phyloP scores from a whole-genome alignment of 2,888 invertebrate species.

The Eupithecia exiguata region DNA sequence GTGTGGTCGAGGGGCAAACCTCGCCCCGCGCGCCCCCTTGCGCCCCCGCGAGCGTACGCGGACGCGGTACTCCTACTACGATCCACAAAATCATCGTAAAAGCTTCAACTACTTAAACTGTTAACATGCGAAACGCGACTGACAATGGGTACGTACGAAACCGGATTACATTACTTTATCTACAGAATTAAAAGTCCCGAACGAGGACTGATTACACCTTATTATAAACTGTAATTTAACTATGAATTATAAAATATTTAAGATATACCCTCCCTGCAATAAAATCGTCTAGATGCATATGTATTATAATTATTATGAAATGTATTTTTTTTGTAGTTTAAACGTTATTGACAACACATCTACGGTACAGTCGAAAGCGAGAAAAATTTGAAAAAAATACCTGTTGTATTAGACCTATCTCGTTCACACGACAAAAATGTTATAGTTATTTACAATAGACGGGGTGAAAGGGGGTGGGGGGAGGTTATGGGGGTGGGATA shows the following conservation, averaged over 20 bases:
- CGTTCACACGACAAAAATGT: slow-evolving; percentile 83
- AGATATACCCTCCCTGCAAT: slow-evolving; percentile 81
- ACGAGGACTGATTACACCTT: slow-evolving; percentile 73
- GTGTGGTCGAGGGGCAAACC: slow-evolving; percentile 45
- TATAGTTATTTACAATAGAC: slow-evolving; percentile 83
- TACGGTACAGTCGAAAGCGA: slow-evolving; percentile 84
- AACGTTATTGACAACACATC: slow-evolving; percentile 82
- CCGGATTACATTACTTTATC: slow-evolving; percentile 60
- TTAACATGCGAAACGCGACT: slow-evolving; percentile 59
- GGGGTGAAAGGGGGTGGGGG: slow-evolving; percentile 54
- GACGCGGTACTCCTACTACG: slow-evolving; percentile 53
- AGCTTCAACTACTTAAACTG: slow-evolving; percentile 63
- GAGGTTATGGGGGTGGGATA: slow-evolving; percentile 44
- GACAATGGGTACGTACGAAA: slow-evolving; percentile 52
- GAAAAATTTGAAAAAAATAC: slow-evolving; percentile 83
- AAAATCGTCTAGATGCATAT: slow-evolving; percentile 78
- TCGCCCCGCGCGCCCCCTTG: slow-evolving; percentile 39
- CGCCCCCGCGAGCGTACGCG: slow-evolving; percentile 56
- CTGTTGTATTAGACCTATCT: slow-evolving; percentile 79
- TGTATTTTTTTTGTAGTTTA: slow-evolving; percentile 80
- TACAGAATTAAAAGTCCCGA: slow-evolving; percentile 68
- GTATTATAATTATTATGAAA: slow-evolving; percentile 76
- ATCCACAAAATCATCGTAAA: slow-evolving; percentile 53
- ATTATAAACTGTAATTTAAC: slow-evolving; percentile 71
- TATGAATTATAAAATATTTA: slow-evolving; percentile 82